phyloP scores from a whole-genome alignment of 2,113 vertebrate species.

The Paraplagusia blochii region DNA sequence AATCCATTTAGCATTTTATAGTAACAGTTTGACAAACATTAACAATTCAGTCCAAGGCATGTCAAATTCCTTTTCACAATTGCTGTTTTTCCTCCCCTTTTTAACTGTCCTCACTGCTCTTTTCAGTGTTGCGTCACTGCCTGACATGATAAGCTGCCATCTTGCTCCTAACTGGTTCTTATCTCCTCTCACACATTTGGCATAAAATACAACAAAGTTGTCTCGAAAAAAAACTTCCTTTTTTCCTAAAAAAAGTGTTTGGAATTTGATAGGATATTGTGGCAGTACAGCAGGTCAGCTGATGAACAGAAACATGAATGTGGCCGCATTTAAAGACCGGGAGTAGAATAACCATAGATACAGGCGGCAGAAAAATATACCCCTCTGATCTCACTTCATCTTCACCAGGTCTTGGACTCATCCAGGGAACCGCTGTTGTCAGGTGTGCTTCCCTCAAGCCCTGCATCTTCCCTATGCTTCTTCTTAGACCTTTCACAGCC shows the following conservation, averaged over 20 bases:
- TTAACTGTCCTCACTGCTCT: neutral
- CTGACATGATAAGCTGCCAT: neutral
- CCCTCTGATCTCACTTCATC: slow-evolving; percentile 67
- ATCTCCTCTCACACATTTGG: neutral
- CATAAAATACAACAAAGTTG: neutral
- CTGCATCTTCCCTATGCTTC: slow-evolving; percentile 19
- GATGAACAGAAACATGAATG: too few species aligned
- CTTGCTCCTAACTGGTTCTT: neutral
- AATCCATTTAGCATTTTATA: too few species aligned
- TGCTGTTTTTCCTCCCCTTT: neutral
- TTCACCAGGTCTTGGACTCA: slow-evolving; percentile 82
- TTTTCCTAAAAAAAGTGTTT: too few species aligned
- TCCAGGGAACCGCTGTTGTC: slow-evolving; percentile 82
- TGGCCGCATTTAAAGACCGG: neutral
- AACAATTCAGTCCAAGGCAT: neutral
- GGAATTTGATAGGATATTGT: too few species aligned
- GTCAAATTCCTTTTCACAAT: neutral
- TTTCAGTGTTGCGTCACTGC: neutral
- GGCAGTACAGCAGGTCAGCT: too few species aligned
- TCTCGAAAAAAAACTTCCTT: neutral
- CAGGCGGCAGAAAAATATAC: neutral
- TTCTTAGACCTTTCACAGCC: slow-evolving; percentile 16
- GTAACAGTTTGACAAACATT: too few species aligned
- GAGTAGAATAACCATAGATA: neutral
- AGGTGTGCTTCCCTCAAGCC: slow-evolving; percentile 75